Evolutionary conservation across 1,140 invertebrate genomes (phyloP).

Genomic region (Drosophila mauritiana): DNA sequence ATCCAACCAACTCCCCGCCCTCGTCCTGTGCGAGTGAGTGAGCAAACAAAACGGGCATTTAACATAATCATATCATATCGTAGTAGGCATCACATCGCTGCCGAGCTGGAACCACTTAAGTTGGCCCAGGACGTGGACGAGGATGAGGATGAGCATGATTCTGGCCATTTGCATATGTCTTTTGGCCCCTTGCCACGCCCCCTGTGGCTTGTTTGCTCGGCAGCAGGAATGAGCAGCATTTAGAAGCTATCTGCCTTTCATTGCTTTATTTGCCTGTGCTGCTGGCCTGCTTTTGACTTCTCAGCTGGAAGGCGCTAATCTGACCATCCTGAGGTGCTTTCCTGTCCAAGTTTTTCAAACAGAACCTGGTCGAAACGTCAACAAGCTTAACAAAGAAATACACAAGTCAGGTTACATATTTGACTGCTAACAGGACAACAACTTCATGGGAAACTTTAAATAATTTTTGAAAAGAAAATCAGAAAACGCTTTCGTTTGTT

Average conservation of each 20-base stretch:
- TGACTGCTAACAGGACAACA: no score
- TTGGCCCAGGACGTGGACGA: slow-evolving; percentile 44
- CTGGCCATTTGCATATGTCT: slow-evolving; percentile 79
- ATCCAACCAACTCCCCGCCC: slow-evolving; percentile 12
- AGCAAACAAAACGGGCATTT: slow-evolving; percentile 80
- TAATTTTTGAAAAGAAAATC: slow-evolving; percentile 39
- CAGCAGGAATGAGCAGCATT: slow-evolving; percentile 67
- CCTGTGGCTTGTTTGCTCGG: slow-evolving; percentile 41
- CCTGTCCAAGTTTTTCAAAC: background rate
- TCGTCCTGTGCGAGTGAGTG: slow-evolving; percentile 50
- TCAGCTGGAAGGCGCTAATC: slow-evolving; percentile 4
- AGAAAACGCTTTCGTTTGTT: slow-evolving; percentile 52
- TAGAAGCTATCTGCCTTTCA: slow-evolving; percentile 72
- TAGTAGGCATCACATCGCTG: slow-evolving; percentile 75
- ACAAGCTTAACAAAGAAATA: slow-evolving; percentile 3
- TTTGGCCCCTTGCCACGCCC: slow-evolving; percentile 18
- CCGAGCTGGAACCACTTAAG: slow-evolving; percentile 73
- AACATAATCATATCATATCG: slow-evolving; percentile 83
- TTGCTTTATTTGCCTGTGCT: slow-evolving; percentile 62
- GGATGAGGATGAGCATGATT: slow-evolving; percentile 44
- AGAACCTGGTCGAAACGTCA: slow-evolving; percentile 12
- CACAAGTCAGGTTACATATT: background rate
- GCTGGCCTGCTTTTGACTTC: slow-evolving; percentile 66
- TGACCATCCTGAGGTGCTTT: background rate
- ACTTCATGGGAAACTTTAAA: background rate